phyloP scores from a whole-genome alignment of 2,888 invertebrate genomes.

The Trilocha varians region DNA sequence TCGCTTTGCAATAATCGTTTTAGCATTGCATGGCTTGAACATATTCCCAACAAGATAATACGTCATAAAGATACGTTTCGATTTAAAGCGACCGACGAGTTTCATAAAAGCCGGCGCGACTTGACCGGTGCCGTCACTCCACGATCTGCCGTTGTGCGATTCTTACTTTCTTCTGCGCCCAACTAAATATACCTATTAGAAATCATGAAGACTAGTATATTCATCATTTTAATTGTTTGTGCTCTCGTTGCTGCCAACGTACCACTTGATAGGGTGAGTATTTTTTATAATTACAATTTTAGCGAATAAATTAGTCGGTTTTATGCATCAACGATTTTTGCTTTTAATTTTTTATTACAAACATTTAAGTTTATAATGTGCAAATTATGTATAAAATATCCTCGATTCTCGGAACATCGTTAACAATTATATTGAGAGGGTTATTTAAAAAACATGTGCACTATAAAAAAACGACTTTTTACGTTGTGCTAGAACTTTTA shows the following conservation, averaged over 20 bases:
- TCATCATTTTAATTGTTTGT: slow-evolving; percentile 33
- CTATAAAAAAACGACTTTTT: too few relatives aligned
- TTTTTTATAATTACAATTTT: slow-evolving; percentile 10
- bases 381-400: too few relatives aligned
- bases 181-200: slow-evolving; percentile 11
- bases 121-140: slow-evolving; percentile 33
- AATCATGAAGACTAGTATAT: slow-evolving; percentile 33
- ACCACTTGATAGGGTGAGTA: slow-evolving; percentile 44
- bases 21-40: too few relatives aligned
- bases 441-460: too few relatives aligned
- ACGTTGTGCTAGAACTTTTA: too few relatives aligned
- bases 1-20: too few relatives aligned
- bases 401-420: too few relatives aligned
- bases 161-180: slow-evolving; percentile 15
- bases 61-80: not conserved
- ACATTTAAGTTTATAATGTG: too few relatives aligned
- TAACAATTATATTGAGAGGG: too few relatives aligned
- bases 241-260: slow-evolving; percentile 39
- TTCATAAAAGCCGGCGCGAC: slow-evolving; percentile 8
- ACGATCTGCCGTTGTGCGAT: slow-evolving; percentile 28
- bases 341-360: too few relatives aligned
- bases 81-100: slow-evolving; percentile 4
- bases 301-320: too few relatives aligned
- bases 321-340: too few relatives aligned
- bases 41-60: not conserved